A percentile compares a stretch with the other conserved stretches of the same genome.
Conservation (phyloP, 2,888 invertebrate genomes). For the Drosophila pegasa region DNA sequence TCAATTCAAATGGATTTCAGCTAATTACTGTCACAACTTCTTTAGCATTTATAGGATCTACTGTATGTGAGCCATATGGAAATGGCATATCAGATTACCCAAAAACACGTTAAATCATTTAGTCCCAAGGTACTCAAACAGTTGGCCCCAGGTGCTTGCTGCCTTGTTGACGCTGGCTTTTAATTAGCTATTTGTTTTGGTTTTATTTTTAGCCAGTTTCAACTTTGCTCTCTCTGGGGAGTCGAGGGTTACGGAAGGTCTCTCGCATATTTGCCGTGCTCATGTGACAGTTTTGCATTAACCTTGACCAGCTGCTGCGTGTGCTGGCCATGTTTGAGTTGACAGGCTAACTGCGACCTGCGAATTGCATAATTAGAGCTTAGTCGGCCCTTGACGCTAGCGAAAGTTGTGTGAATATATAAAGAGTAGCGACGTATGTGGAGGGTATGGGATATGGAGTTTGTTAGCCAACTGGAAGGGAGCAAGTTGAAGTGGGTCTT, state of each 20-base stretch:
- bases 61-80: too few species aligned
- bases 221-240: slow-evolving; percentile 47
- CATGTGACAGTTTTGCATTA: slow-evolving; percentile 54
- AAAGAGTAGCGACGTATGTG: slow-evolving; percentile 8
- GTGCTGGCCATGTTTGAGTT: slow-evolving; percentile 10
- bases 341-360: slow-evolving; percentile 38
- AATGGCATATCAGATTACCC: not conserved
- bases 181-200: slow-evolving; percentile 72
- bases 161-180: slow-evolving; percentile 38
- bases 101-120: not conserved
- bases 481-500: too few species aligned
- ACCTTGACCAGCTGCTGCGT: slow-evolving; percentile 60
- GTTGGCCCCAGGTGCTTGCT: slow-evolving; percentile 1
- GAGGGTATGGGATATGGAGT: not conserved
- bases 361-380: slow-evolving; percentile 51
- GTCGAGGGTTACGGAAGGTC: slow-evolving; percentile 36
- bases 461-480: not conserved
- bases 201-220: slow-evolving; percentile 25
- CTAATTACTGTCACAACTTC: not conserved
- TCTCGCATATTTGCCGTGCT: slow-evolving; percentile 59
- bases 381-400: slow-evolving; percentile 10
- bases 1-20: too few species aligned
- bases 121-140: not conserved
- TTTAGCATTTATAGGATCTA: not conserved
- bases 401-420: slow-evolving; percentile 7